Conservation (phyloP, 2,888 invertebrate genomes). For the Cephus spinipes region DNA sequence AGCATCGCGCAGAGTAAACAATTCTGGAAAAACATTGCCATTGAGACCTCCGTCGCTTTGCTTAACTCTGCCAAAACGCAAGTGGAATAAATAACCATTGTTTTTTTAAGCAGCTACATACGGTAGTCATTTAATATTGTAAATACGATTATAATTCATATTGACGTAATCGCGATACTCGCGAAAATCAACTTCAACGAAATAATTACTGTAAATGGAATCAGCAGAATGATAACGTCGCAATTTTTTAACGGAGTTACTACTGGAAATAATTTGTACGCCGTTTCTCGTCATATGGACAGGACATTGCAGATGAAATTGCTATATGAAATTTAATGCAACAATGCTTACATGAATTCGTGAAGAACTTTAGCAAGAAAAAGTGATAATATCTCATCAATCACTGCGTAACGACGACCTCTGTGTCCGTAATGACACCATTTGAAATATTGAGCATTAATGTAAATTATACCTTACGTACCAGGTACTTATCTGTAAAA, state of each 20-base stretch:
- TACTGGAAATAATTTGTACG: background rate
- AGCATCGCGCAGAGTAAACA: background rate
- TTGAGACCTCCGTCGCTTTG: background rate
- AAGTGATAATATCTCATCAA: background rate
- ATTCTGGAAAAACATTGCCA: background rate
- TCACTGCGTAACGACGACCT: background rate
- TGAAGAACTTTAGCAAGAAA: background rate
- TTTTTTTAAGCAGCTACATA: background rate
- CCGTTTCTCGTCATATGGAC: background rate
- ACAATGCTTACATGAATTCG: background rate
- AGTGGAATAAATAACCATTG: background rate
- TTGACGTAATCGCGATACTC: background rate
- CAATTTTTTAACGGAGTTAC: background rate
- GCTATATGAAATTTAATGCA: background rate
- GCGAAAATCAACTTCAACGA: background rate
- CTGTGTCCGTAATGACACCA: background rate
- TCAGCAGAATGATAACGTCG: background rate
- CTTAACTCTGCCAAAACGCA: background rate
- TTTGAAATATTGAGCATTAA: background rate
- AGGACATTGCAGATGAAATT: background rate
- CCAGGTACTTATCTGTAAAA: slow-evolving; percentile 4
- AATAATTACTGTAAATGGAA: background rate
- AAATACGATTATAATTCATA: background rate
- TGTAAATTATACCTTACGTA: background rate
- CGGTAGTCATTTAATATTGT: background rate